phyloP scores from a whole-genome alignment of 2,113 vertebrate genomes.

The Rhea pennata region DNA sequence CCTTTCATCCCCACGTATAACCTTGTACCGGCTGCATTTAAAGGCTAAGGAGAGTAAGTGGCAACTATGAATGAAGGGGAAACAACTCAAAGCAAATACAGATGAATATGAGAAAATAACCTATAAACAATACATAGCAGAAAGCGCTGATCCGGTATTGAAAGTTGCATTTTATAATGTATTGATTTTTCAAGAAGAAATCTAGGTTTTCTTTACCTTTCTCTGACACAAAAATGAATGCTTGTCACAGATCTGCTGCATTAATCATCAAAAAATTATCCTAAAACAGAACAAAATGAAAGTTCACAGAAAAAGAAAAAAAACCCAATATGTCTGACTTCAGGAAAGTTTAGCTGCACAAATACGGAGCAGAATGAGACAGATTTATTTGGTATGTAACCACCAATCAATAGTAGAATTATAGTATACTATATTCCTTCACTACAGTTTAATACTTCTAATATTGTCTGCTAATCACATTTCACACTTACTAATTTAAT shows the following conservation, averaged over 20 bases:
- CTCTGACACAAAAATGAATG: not conserved
- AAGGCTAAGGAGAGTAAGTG: not conserved
- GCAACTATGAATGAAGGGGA: not conserved
- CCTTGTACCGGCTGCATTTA: not conserved
- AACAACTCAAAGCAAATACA: not conserved
- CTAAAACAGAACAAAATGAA: not conserved
- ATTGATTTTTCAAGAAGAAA: not conserved
- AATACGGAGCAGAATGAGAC: not conserved
- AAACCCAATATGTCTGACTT: not conserved
- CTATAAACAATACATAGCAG: not conserved
- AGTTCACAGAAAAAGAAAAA: not conserved
- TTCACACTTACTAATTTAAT: slow-evolving; percentile 33
- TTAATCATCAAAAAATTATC: not conserved
- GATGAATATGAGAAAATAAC: not conserved
- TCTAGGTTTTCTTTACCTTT: not conserved
- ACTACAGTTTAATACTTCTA: slow-evolving; percentile 3
- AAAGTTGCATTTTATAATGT: not conserved
- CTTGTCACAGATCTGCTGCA: not conserved
- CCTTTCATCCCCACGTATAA: not conserved
- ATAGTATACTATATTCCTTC: not conserved
- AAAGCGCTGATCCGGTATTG: not conserved
- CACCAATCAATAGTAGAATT: not conserved
- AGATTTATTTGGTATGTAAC: not conserved
- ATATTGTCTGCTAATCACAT: not conserved
- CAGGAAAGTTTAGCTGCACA: not conserved